Evolutionary conservation across 2,888 invertebrate genomes (phyloP), one percentile per base, ranked within the genome.

Genomic region (Drosophila helvetica): DNA sequence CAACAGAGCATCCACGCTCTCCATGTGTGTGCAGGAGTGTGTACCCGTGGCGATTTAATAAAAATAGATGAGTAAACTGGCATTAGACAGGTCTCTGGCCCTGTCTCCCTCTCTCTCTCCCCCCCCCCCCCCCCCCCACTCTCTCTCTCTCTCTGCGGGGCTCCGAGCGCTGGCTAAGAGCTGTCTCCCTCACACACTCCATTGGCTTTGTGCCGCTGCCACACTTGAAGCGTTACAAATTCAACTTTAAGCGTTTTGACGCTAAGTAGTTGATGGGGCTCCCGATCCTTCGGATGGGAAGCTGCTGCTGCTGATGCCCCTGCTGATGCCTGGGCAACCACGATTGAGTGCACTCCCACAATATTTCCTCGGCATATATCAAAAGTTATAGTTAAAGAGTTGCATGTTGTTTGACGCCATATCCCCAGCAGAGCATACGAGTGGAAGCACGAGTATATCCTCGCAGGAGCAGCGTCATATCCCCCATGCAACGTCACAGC

Each of bases 321-420:
- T 53, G 51, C 68, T 48, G 65, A 65, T 62, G 54, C 67, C 78
- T 46, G 71, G 77, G 67, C 75, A 79, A 78, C 77, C 74, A 74
- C 78, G 79, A 75, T 69, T 79, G 86, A 85, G 78, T 85, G 81
- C 86, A 84, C 79, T 81, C 75, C 67, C 69, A 65, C 86, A 85
- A 82, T 85, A 85, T 85, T 78, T 74, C 82, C 72, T 75, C 79
- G 70, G 88, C 77, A 88, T 83, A 80, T 86, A 88, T 85, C 84
- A 88, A 83, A 88, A 85, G 88, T 85, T 85, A 85, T 85, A 87
- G 87, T 81, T 85, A 85, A 85, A 82, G 87, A 79, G 85, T 86
- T 81, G 78, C 72, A 76, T 80, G 78, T 80, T 83, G 80, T 63
- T 71, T 65, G 77, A 55, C 55, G 53, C 63, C 56, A 66, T 53